Percentiles rank a stretch among this genome's conserved stretches.
Evolutionary conservation across 2,113 vertebrate species (phyloP).

Genomic region (Merops nubicus): DNA sequence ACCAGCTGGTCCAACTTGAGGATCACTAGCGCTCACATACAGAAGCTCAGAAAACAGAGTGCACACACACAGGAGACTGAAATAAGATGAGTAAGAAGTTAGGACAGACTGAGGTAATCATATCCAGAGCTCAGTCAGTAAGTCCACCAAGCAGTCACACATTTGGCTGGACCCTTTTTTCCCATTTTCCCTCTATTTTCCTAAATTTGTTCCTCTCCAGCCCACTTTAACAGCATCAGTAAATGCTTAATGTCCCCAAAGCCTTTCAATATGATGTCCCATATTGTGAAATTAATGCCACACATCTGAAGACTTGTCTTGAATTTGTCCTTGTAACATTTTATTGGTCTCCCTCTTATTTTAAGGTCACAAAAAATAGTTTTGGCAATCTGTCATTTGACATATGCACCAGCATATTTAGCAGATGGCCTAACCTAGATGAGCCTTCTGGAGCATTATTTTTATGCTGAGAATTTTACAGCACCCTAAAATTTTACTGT

Average conservation of each 20-base stretch:
- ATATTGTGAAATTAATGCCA: neutral
- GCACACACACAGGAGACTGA: neutral
- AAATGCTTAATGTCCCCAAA: neutral
- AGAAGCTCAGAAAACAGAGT: neutral
- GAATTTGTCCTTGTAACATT: neutral
- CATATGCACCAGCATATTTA: neutral
- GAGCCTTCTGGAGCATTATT: neutral
- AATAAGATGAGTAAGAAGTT: neutral
- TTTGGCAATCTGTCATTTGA: conserved; percentile 32
- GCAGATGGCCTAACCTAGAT: conserved; percentile 43
- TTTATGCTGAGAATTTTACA: conserved; percentile 19
- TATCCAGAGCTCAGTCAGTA: neutral
- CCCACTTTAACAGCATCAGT: neutral
- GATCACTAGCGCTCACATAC: neutral
- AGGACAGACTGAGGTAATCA: neutral
- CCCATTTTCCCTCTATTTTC: neutral
- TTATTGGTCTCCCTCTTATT: neutral
- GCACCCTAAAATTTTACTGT: neutral
- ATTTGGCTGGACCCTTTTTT: neutral
- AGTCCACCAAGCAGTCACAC: neutral
- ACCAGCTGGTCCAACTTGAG: neutral
- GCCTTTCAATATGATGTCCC: neutral
- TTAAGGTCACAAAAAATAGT: neutral
- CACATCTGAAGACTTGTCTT: neutral
- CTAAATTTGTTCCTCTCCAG: neutral